Conservation (phyloP, 2,797 vertebrate species). For the Halcyon chelicuti region DNA sequence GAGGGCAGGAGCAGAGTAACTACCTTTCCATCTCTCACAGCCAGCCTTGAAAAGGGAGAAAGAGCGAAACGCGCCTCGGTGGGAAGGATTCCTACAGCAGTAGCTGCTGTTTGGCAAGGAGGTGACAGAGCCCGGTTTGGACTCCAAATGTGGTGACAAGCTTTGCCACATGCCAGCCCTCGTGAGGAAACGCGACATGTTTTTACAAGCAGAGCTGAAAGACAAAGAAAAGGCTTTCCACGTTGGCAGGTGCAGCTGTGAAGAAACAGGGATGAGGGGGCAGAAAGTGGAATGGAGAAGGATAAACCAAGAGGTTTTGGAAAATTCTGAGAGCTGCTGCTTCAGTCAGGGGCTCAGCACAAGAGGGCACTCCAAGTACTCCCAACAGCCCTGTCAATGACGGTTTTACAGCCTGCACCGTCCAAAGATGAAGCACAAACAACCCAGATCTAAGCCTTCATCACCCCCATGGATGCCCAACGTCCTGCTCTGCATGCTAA, state of each 20-base stretch:
- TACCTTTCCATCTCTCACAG: background rate
- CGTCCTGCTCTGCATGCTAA: background rate
- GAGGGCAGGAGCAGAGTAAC: background rate
- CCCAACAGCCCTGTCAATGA: background rate
- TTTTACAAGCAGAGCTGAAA: background rate
- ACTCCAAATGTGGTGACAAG: background rate
- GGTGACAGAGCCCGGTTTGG: background rate
- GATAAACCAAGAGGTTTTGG: background rate
- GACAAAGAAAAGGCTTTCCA: background rate
- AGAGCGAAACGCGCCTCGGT: background rate
- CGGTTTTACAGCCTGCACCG: background rate
- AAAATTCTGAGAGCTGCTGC: background rate
- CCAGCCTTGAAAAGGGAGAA: background rate
- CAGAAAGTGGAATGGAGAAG: background rate
- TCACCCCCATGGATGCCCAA: background rate
- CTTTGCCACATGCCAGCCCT: background rate
- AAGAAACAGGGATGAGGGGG: background rate
- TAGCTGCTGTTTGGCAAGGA: background rate
- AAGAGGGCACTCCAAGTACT: conserved; percentile 23
- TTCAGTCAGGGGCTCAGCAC: background rate
- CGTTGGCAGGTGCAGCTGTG: background rate
- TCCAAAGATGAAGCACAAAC: background rate
- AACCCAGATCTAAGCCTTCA: background rate
- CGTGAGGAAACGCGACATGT: fast-evolving
- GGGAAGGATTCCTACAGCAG: background rate